Evolutionary conservation across 2,888 invertebrate species (phyloP), one percentile per base, ranked within the genome.

Genomic region (Drosophila siamana): DNA sequence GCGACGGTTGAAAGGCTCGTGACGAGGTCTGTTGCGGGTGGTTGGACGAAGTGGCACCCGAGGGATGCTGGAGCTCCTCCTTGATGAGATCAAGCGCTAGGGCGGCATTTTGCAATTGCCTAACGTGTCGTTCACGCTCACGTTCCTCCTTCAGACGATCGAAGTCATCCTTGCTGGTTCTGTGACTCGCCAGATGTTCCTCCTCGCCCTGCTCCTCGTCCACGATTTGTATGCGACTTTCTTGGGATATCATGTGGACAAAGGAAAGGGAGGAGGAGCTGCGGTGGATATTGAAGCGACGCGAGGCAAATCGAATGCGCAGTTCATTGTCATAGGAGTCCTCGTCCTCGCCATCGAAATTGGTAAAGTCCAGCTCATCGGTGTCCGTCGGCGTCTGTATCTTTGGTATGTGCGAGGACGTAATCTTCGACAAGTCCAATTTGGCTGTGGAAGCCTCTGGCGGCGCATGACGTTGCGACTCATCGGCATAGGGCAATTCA

Each of bases 361-460:
- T 63, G 0, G 71, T 69, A 11, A 57, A 80, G 28, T 69, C 67
- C 4, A 13, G 40, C 8, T 78, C 70, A 13, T 59, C 61, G 2
- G 48, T 51, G 1, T 11, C 8, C 9, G 11, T 15, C 6, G 19
- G 7, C 1, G 64, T 11, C 2, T n/a, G 9, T 0, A 0, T 4
- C 36, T 61, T 71, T 2, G 15, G 43, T n/a, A 61, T 11, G 2
- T 48, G 46, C 1, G 65, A 46, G 6, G 59, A 43, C 5, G 56
- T 65, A 2, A 69, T 63, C 16, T 74, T 86, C 15, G 73, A 38
- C 4, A 83, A 3, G 22, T 95, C 95, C 78, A 97, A 95, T 60
- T 95, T 95, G 6, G 96, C 96, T 0, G 97, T 97, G 1, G 98
- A 98, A 1, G 96, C 96, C 84, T 96, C 94, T 0, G 97, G 98